Base-by-base conservation (phyloP, 2,797 vertebrate genomes). In the Tapirus indicus region DNA sequence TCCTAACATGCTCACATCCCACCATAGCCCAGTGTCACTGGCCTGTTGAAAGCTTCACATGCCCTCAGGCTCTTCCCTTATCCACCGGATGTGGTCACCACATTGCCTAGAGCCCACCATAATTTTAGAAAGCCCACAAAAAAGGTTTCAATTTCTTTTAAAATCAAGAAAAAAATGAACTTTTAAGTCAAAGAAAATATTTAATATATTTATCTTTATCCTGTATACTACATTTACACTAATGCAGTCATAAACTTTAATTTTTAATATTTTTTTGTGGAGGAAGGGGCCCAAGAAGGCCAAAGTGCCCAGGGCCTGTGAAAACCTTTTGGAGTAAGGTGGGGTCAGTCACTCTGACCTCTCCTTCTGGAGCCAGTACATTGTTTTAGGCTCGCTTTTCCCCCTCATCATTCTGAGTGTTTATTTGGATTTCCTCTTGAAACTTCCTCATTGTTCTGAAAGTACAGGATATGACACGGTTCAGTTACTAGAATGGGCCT, bases 371-470 rank as follows among this genome's bases (percentile, higher is more conserved):
- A 82, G 27, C 25, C 27, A 29, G 44, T 27, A 4, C 97, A 96
- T 98, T 98, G 96, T 98, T 98, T 96, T 89, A 94, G 83, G 78
- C 78, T 97, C 98, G 94, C 97, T 97, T 89, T 95, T 62, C 86
- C 95, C 93, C 94, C 89, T 52, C 96, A 88, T 96, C 88, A 96
- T 0, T 0, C 82, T 95, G 75, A 80, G 75, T 60, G 44, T 98
- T 98, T 94, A 58, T 98, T 98, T 25, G 6, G 92, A 98, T 97
- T 98, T 98, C 98, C 98, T 98, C 96, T 96, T 92, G 88, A 96
- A 94, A 20, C 93, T 98, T 98, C 94, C 96, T 97, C 96, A 98
- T 98, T 98, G 98, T 98, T 98, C 97, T 98, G 85, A 47, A 75
- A 96, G 68, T 35, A 97, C 95, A 98, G 98, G 98, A 98, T 98